Evolutionary conservation across 2,113 vertebrate species (phyloP).

Genomic region (Cebidichthys violaceus): DNA sequence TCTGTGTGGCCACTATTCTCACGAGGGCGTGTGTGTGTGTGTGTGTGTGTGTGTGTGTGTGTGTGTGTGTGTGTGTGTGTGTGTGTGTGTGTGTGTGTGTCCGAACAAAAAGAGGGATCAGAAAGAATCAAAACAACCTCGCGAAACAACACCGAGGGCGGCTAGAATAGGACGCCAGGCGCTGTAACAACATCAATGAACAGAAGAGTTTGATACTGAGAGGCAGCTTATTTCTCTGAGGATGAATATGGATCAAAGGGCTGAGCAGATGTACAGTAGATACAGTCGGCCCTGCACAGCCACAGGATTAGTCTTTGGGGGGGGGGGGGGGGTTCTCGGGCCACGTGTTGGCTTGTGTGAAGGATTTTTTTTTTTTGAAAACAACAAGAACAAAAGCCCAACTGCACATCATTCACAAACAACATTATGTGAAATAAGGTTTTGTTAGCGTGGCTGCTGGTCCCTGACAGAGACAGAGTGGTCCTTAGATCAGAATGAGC

Average conservation of each 20-base stretch:
- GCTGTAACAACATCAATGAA: constrained; percentile 31
- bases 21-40: constrained; percentile 19
- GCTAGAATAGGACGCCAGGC: background rate
- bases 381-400: constrained; percentile 54
- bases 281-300: constrained; percentile 44
- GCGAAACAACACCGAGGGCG: background rate
- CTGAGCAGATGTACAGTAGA: constrained; percentile 74
- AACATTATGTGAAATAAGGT: constrained; percentile 12
- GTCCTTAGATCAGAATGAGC: background rate
- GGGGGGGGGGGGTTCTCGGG: constrained; percentile 22
- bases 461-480: background rate
- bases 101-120: constrained; percentile 37
- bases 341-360: constrained; percentile 37
- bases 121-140: constrained; percentile 35
- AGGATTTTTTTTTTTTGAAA: constrained; percentile 43
- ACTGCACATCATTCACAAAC: background rate
- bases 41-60: too few relatives aligned
- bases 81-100: too few relatives aligned
- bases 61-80: too few relatives aligned
- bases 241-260: constrained; percentile 72
- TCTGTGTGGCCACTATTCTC: constrained; percentile 39
- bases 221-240: constrained; percentile 56
- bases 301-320: constrained; percentile 72
- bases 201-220: constrained; percentile 15
- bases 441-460: background rate